A percentile compares a stretch with the other conserved stretches of the same genome.
These are phyloP conservation scores for Bradypodion ventrale DNA, from an alignment of 2,797 vertebrate species.

Conservation along the genomic window DNA sequence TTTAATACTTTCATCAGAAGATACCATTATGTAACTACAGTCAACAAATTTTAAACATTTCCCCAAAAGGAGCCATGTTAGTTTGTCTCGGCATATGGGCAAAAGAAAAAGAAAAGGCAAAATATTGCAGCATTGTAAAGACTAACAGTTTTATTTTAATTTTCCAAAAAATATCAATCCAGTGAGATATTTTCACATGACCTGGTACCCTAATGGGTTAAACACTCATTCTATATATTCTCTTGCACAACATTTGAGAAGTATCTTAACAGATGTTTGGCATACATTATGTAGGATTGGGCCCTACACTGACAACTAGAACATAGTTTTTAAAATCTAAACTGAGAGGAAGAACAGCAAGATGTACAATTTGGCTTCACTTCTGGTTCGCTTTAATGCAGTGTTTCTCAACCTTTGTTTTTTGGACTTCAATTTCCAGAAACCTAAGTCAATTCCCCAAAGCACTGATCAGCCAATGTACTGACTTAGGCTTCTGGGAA, in stretches of 20 bases:
- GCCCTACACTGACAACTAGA: background rate
- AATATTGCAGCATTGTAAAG: background rate
- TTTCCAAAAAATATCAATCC: background rate
- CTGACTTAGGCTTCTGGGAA: too few relatives aligned
- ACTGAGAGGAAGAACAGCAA: background rate
- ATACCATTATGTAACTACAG: rapidly evolving
- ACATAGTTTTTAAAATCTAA: constrained; percentile 14
- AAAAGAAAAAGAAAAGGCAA: background rate
- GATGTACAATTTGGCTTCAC: rapidly evolving
- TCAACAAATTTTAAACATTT: background rate
- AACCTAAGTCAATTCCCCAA: too few relatives aligned
- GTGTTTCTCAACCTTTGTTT: too few relatives aligned
- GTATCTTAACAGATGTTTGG: constrained; percentile 26
- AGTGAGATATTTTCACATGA: background rate
- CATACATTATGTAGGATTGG: constrained; percentile 2
- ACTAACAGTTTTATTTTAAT: too few relatives aligned
- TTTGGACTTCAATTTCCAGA: too few relatives aligned
- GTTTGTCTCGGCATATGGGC: too few relatives aligned
- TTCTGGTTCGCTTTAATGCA: background rate
- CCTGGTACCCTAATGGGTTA: constrained; percentile 4
- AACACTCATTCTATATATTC: background rate
- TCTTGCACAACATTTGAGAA: background rate
- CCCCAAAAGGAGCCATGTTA: too few relatives aligned
- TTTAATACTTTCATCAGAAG: background rate
- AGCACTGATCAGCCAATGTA: too few relatives aligned